phyloP scores from a whole-genome alignment of 2,113 vertebrate species.

The Corythaixoides concolor region DNA sequence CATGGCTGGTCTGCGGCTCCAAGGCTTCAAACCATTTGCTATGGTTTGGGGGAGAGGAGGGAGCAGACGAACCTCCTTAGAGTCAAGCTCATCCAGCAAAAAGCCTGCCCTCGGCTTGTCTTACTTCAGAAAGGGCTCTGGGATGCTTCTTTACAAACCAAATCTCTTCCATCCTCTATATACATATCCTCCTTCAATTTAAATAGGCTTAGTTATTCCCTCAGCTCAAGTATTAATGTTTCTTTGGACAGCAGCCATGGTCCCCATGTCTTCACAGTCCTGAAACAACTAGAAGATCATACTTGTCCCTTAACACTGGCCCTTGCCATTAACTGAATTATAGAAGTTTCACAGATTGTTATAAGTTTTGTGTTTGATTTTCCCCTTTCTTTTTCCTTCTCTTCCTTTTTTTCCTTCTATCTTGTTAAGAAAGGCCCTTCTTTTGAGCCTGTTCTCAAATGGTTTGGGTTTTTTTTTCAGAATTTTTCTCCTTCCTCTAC shows the following conservation, averaged over 20 bases:
- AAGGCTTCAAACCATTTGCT: slow-evolving; percentile 40
- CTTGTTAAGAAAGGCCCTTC: neutral
- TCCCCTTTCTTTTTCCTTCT: neutral
- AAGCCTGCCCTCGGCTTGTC: neutral
- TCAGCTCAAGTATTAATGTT: neutral
- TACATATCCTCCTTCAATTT: neutral
- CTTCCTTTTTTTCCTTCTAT: neutral
- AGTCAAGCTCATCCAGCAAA: neutral
- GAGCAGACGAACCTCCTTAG: neutral
- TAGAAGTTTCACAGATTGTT: neutral
- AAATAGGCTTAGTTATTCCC: neutral
- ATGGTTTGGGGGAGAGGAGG: slow-evolving; percentile 24
- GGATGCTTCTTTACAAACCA: neutral
- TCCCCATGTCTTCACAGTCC: neutral
- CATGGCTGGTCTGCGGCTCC: slow-evolving; percentile 33
- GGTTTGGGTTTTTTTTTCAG: neutral
- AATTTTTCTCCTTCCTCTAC: neutral
- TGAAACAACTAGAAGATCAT: neutral
- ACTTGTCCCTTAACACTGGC: neutral
- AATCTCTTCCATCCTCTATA: neutral
- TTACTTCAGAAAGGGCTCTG: neutral
- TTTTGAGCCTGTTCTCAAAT: neutral
- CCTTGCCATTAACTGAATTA: neutral
- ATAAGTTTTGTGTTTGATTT: neutral
- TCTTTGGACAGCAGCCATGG: neutral